These are phyloP conservation scores for Myotis davidii DNA, from an alignment of 2,113 vertebrate species.

Conservation along the genomic window DNA sequence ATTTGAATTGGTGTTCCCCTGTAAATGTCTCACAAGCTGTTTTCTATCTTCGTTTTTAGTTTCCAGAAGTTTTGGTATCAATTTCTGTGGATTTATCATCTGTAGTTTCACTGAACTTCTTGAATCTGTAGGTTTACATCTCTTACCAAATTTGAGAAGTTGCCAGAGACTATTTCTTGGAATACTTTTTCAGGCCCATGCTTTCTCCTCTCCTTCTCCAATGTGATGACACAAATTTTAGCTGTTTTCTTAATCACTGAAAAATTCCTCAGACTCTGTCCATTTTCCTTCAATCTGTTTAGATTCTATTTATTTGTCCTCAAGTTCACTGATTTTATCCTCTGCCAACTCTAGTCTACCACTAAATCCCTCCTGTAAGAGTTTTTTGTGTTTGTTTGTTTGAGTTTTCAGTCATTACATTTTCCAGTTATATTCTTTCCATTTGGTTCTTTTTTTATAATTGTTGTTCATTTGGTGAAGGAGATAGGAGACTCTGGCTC, in stretches of 20 bases:
- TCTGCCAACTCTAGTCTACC: not conserved
- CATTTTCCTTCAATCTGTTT: not conserved
- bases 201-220: not conserved
- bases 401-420: not conserved
- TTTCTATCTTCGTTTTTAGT: not conserved
- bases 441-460: not conserved
- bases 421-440: not conserved
- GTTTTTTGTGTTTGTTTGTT: not conserved
- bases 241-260: not conserved
- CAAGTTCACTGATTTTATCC: not conserved
- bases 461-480: not conserved
- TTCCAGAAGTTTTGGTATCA: not conserved
- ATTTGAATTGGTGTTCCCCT: not conserved
- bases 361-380: not conserved
- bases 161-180: not conserved
- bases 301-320: not conserved
- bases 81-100: not conserved
- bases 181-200: not conserved
- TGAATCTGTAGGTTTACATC: not conserved
- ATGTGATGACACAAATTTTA: not conserved
- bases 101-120: not conserved
- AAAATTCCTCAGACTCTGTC: not conserved
- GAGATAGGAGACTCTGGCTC: not conserved
- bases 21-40: not conserved
- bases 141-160: not conserved